These are phyloP conservation scores for Drosophila truncata DNA, from an alignment of 1,140 invertebrate genomes.

Conservation along the genomic window DNA sequence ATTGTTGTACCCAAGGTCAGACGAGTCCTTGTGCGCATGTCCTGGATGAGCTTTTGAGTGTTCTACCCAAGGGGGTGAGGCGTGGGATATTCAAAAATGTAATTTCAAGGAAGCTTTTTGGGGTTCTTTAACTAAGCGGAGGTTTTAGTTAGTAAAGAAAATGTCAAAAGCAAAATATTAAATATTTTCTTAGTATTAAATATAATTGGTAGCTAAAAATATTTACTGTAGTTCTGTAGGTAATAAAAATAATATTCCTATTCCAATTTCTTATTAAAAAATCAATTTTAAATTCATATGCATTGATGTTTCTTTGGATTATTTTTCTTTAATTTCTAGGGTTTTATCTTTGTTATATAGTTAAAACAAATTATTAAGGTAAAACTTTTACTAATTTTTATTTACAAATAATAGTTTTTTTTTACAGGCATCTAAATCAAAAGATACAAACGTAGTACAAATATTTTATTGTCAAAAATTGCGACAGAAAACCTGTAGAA, in stretches of 20 bases:
- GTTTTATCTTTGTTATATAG: too few species aligned
- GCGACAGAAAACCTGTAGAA: too few species aligned
- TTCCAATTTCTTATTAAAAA: neutral
- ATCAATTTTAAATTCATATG: neutral
- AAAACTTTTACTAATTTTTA: too few species aligned
- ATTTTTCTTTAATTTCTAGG: too few species aligned
- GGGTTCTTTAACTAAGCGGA: neutral
- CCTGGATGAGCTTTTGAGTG: slow-evolving; percentile 44
- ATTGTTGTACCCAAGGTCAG: slow-evolving; percentile 64
- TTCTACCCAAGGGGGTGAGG: neutral
- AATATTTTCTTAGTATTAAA: too few species aligned
- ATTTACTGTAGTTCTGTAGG: neutral
- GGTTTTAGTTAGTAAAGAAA: neutral
- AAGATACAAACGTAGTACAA: too few species aligned
- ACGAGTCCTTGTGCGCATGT: slow-evolving; percentile 57
- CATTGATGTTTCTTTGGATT: too few species aligned
- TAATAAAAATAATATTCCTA: too few species aligned
- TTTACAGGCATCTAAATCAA: too few species aligned
- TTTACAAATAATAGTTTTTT: too few species aligned
- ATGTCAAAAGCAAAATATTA: neutral
- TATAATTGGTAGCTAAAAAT: neutral
- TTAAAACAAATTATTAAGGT: too few species aligned
- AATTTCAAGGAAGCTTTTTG: neutral
- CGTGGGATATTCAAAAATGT: slow-evolving; percentile 10
- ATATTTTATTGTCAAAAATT: too few species aligned